phyloP scores from a whole-genome alignment of 92 coral and sea anemone genomes.

The Zoanthus sociatus region DNA sequence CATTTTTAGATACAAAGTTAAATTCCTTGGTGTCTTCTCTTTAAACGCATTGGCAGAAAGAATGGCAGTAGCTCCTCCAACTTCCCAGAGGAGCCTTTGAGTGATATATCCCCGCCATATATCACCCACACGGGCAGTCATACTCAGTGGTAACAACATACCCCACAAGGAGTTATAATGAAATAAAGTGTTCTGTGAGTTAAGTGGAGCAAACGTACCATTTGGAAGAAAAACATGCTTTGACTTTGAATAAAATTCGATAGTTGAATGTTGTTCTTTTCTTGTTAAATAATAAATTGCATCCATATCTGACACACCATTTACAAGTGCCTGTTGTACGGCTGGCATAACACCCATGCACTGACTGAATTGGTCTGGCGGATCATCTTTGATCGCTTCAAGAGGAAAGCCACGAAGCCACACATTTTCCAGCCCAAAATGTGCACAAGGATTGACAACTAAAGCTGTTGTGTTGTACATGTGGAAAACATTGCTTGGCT shows the following conservation, averaged over 20 bases:
- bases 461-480: conserved; percentile 30
- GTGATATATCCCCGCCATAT: conserved; percentile 41
- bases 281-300: conserved; percentile 21
- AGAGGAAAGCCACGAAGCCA: conserved; percentile 41
- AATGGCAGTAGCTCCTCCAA: conserved; percentile 3
- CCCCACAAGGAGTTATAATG: conserved; percentile 45
- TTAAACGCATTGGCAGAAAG: conserved; percentile 33
- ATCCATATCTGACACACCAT: conserved; percentile 26
- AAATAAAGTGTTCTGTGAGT: conserved; percentile 27
- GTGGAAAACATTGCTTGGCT: not conserved
- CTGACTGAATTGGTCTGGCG: not conserved
- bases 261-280: not conserved
- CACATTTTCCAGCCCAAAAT: conserved; percentile 27
- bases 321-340: conserved; percentile 32
- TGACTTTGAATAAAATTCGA: not conserved
- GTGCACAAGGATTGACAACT: conserved; percentile 8
- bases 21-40: not conserved
- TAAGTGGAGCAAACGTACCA: conserved; percentile 33
- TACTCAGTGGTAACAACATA: conserved; percentile 40
- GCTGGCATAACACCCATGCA: not conserved
- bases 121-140: conserved; percentile 13
- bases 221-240: conserved; percentile 17
- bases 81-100: conserved; percentile 33
- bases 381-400: conserved; percentile 3
- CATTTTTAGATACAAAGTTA: not conserved